These are phyloP conservation scores for Petrolisthes manimaculis DNA, from an alignment of 2,888 invertebrate species.

Conservation along the genomic window DNA sequence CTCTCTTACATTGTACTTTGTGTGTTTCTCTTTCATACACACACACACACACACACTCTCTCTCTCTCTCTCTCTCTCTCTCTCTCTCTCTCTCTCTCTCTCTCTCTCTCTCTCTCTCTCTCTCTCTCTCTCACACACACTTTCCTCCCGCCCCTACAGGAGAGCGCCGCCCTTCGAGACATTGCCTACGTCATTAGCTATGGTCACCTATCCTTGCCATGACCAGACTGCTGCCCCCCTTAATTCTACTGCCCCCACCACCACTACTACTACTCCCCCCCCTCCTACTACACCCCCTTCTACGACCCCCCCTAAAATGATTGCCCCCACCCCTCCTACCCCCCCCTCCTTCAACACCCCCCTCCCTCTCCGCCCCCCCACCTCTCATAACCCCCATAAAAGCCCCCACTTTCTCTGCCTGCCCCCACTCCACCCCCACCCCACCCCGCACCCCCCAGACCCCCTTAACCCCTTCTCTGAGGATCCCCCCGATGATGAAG, in stretches of 20 bases:
- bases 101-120: no score
- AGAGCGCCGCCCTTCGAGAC: constrained; percentile 41
- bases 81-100: no score
- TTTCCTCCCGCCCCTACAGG: not conserved
- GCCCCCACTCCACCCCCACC: not conserved
- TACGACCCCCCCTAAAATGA: no score
- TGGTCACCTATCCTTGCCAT: constrained; percentile 46
- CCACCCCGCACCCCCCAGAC: not conserved
- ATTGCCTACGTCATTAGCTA: constrained; percentile 52
- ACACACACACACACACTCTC: no score
- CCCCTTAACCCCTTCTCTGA: no score
- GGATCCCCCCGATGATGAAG: constrained; percentile 24
- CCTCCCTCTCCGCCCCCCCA: not conserved
- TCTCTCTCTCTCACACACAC: no score
- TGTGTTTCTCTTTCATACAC: no score
- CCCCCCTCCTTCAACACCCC: not conserved
- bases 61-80: no score
- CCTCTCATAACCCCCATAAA: not conserved
- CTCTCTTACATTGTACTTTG: no score
- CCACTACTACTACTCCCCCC: not conserved
- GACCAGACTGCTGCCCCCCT: not conserved
- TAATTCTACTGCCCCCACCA: no score
- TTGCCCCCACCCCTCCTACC: not conserved
- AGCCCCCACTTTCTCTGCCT: not conserved
- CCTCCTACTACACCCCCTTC: no score